Evolutionary conservation across 2,797 vertebrate genomes (phyloP), one percentile per base, ranked within the genome.

Genomic region (Aphelocoma californica): DNA sequence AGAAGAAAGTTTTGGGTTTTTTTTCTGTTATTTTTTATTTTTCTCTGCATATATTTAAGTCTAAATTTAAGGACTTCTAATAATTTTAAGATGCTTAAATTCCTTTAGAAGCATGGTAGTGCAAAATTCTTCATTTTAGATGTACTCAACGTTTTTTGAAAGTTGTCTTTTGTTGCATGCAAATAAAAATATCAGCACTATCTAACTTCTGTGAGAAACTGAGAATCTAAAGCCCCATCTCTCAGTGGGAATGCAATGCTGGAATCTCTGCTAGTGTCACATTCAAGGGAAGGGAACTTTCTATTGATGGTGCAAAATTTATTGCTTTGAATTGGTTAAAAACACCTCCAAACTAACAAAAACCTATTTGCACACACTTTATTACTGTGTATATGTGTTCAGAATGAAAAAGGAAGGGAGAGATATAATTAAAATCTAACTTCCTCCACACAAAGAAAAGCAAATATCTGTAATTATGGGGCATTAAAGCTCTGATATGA

Each of bases 391-490:
- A 2, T 80, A 61, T 70, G 14, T 53, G 64, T 86, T 84, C 47
- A 88, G 81, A 95, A 92, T 70, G 44, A 92, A 92, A 72, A 91
- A 87, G 65, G 56, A 75, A 84, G 31, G 56, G 40, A 93, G 58
- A 44, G 4, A 28, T 79, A 36, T 58, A 80, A 92, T 86, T 96
- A 87, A 74, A 90, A 90, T 56, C 25, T 60, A 10, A 54, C 12
- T 90, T 93, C 54, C 14, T 94, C 77, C 62, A 50, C 10, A n/a
- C 36, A 86, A 86, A 29, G 88, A 82, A 94, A 62, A 42, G 51
- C 58, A 96, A 93, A 25, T 40, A 16, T 94, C 21, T 74, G 34
- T 90, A 96, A 94, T 66, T 75, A 44, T 51, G 36, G 8, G 18
- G 10, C 23, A 28, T 51, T 36, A 36, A 74, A 58, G 5, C 18